phyloP scores from a whole-genome alignment of 53 echinoderm and acorn worm genomes.

The Paracentrotus lividus region DNA sequence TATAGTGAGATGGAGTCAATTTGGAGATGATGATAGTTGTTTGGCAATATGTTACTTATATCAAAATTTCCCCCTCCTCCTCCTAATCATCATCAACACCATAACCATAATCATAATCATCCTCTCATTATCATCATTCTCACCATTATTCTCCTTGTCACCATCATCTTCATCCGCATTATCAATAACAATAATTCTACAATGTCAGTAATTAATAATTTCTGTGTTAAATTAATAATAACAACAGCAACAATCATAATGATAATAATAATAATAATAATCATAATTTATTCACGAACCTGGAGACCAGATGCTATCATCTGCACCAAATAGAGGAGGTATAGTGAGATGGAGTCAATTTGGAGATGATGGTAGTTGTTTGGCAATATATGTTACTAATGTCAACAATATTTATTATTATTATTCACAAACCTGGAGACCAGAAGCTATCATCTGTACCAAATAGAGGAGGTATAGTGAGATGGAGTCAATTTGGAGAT shows the following conservation, averaged over 20 bases:
- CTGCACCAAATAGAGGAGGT: conserved; percentile 89
- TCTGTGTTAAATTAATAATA: no score
- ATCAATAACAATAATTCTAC: no score
- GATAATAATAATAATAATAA: no score
- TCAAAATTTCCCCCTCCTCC: background rate
- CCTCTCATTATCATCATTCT: background rate
- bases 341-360: conserved; percentile 92
- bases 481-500: conserved; percentile 94
- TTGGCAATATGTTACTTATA: conserved; percentile 76
- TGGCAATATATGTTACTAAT: no score
- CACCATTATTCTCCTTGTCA: background rate
- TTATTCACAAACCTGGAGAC: conserved; percentile 82
- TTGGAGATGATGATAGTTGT: conserved; percentile 85
- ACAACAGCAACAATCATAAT: no score
- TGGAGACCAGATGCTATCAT: conserved; percentile 96
- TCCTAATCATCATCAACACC: background rate
- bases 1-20: conserved; percentile 93
- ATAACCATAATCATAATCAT: background rate
- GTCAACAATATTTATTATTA: no score
- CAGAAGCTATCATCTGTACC: conserved; percentile 97
- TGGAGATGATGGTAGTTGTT: conserved; percentile 84
- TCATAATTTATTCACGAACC: conserved; percentile 75
- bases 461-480: conserved; percentile 89
- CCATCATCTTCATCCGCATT: background rate
- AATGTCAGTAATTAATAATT: no score